These are phyloP conservation scores for Aurelia aurita complex sp. Pacific DNA, from an alignment of 30 jellyfish, hydroid and myxozoan genomes.

Conservation along the genomic window DNA sequence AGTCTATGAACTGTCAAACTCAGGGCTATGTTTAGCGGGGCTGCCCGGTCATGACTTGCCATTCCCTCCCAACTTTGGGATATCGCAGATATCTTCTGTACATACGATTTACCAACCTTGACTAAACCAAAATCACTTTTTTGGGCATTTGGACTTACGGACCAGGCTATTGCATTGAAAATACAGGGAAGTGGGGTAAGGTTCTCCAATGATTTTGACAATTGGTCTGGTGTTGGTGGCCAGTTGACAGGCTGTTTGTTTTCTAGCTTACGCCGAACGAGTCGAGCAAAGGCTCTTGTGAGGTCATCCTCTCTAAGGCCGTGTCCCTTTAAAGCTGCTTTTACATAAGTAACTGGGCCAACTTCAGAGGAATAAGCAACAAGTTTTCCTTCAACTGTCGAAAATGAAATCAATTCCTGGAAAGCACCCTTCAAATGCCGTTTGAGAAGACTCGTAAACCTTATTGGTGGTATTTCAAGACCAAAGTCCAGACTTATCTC, in stretches of 20 bases:
- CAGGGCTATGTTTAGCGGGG: slow-evolving; percentile 41
- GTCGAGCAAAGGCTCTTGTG: no score
- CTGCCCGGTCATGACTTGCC: slow-evolving; percentile 38
- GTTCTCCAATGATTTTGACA: slow-evolving; percentile 35
- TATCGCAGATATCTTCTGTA: slow-evolving; percentile 47
- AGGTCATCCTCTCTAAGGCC: no score
- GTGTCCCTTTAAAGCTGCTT: no score
- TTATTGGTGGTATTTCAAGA: slow-evolving; percentile 45
- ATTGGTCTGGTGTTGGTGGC: slow-evolving; percentile 55
- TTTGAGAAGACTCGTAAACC: no score
- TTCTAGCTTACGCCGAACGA: slow-evolving; percentile 54
- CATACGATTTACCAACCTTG: slow-evolving; percentile 39
- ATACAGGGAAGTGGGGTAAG: slow-evolving; percentile 58
- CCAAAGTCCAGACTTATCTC: slow-evolving; percentile 38
- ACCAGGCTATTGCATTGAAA: slow-evolving; percentile 51
- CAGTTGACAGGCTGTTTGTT: slow-evolving; percentile 25
- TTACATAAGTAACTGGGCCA: no score
- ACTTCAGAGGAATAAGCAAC: no score
- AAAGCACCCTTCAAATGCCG: no score
- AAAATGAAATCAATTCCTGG: no score
- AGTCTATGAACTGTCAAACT: slow-evolving; percentile 38
- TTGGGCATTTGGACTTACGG: slow-evolving; percentile 27
- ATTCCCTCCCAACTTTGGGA: slow-evolving; percentile 50
- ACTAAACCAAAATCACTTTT: slow-evolving; percentile 43
- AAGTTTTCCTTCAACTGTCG: no score